Percentiles rank a stretch among this genome's conserved stretches.
Evolutionary conservation across 1,140 invertebrate species (phyloP).

Genomic region (Chionoecetes opilio): DNA sequence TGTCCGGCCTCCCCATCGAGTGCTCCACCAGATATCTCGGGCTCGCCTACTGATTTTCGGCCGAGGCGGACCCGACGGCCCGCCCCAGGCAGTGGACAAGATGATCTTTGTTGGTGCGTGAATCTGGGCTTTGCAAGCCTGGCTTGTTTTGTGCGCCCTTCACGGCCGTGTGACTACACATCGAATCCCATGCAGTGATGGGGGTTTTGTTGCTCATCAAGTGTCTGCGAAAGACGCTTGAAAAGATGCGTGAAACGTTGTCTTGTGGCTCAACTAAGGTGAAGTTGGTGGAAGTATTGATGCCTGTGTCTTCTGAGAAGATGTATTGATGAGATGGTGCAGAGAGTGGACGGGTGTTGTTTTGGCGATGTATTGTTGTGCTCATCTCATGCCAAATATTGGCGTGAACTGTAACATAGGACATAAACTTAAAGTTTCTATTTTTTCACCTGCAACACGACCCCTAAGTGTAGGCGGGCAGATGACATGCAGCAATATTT

Average conservation of each 20-base stretch:
- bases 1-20: conserved; percentile 73
- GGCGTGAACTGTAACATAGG: conserved; percentile 5
- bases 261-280: neutral
- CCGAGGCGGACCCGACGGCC: conserved; percentile 74
- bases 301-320: neutral
- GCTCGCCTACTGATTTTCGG: conserved; percentile 76
- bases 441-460: neutral
- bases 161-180: conserved; percentile 24
- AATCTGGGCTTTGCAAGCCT: conserved; percentile 33
- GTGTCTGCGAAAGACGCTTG: conserved; percentile 1
- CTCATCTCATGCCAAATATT: neutral
- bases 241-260: neutral
- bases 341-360: neutral
- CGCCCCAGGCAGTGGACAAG: conserved; percentile 73
- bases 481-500: neutral
- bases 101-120: conserved; percentile 28
- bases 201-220: neutral
- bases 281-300: neutral
- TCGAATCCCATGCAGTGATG: conserved; percentile 57
- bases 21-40: conserved; percentile 74
- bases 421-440: neutral
- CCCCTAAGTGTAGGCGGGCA: neutral
- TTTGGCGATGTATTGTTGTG: neutral
- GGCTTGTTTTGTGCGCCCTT: neutral
- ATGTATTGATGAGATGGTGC: neutral